Evolutionary conservation across 2,113 vertebrate species (phyloP).

Genomic region (Thomomys bottae): DNA sequence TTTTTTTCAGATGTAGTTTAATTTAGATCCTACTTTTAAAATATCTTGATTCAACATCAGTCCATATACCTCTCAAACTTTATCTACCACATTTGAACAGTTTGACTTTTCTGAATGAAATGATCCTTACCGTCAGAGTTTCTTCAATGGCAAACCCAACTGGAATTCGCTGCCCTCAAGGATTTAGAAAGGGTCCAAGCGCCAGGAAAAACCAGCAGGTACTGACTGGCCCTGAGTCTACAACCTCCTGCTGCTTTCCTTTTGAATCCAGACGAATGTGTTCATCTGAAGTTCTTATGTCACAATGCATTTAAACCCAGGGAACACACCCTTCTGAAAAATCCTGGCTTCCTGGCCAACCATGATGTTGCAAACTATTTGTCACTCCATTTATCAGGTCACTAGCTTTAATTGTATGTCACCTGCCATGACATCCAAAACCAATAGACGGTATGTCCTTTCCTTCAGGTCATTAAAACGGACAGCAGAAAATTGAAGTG

Average conservation of each 20-base stretch:
- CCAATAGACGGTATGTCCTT: not conserved
- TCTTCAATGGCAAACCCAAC: conserved; percentile 11
- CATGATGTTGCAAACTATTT: not conserved
- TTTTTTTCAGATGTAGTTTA: too few species aligned
- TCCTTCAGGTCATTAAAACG: not conserved
- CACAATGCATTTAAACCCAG: conserved; percentile 25
- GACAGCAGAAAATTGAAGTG: not conserved
- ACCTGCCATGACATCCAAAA: conserved; percentile 21
- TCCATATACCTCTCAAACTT: too few species aligned
- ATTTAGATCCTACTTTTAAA: too few species aligned
- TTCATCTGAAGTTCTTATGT: conserved; percentile 13
- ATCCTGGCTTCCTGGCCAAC: not conserved
- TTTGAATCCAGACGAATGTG: not conserved
- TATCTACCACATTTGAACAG: not conserved
- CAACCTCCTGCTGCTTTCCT: not conserved
- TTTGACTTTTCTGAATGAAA: conserved; percentile 37
- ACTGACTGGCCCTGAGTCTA: not conserved
- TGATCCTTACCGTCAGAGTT: conserved; percentile 60
- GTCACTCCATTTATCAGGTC: not conserved
- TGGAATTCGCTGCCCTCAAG: not conserved
- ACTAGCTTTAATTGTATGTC: not conserved
- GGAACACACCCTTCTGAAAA: conserved; percentile 57
- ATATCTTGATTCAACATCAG: too few species aligned
- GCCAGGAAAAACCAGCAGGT: conserved; percentile 18
- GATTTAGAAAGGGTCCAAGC: not conserved